Evolutionary conservation across 1,140 invertebrate genomes (phyloP), one percentile per base, ranked within the genome.

Genomic region (Anastrepha ludens): DNA sequence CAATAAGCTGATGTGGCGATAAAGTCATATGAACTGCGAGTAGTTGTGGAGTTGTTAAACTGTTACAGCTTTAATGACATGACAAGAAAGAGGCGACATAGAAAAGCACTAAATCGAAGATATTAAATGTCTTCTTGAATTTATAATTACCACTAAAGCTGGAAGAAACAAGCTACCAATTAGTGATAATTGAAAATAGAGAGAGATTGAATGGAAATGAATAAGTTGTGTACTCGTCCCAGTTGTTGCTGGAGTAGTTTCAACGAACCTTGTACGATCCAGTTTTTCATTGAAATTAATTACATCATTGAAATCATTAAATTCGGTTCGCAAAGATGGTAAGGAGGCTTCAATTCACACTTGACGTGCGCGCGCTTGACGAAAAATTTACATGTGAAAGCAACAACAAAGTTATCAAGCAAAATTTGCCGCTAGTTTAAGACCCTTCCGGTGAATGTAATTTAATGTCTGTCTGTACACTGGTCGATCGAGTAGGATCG

Each of bases 81-180:
- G 74, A n/a, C 74, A 7, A 20, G 47, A n/a, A 81, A 81, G 29
- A 62, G 74, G 6, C 17, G 74, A 81, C 74, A 81, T 81, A 81
- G 74, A 81, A 81, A 81, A 81, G 74, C 74, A 81, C 74, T 81
- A 81, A 81, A 81, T 55, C 20, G 47, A 20, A 81, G 74, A 81
- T 55, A 81, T 81, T 81, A 55, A 81, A 81, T 81, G 13, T 29
- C 74, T 81, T 41, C 74, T 29, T 29, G 29, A 81, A 55, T 55
- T 81, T 81, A 81, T 81, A 81, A 81, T 81, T 81, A 47, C 47
- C 47, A 81, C 74, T 44, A 74, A 74, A 74, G 41, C 20, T 2
- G 41, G 7, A 47, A 81, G 4, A 58, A 13, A 81, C 74, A 20
- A 50, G 74, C 55, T 81, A n/a, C 44, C 74, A 81, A 81, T 81